Base-by-base conservation (phyloP, 2,888 invertebrate species). In the Amaurobius ferox region DNA sequence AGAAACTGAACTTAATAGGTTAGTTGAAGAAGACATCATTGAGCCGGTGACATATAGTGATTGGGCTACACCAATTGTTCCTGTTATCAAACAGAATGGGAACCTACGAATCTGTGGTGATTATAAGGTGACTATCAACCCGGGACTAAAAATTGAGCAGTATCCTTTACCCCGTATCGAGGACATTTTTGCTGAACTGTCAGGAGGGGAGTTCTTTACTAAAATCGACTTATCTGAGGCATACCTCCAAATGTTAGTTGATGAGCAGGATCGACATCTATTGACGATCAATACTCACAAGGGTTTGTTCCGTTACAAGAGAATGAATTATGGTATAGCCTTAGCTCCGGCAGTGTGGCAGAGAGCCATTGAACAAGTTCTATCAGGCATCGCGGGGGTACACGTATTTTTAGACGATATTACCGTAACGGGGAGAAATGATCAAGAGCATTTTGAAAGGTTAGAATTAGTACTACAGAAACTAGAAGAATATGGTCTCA, bases 331-430 rank as follows among this genome's bases (percentile, higher is more conserved):
- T 88, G 91, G 91, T 0, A 90, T 91, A 64, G 90, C 90, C 32
- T 90, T 90, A n/a, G 90, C 91, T n/a, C 90, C 90, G 9, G 90
- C 90, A 6, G 91, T 91, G 62, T 91, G 89, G 88, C 90, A 74
- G 64, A 35, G 64, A 61, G 61, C 61, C 32, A 73, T 73, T 61
- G 72, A 73, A 73, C 35, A 61, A 35, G 72, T 73, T 30, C 32
- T 73, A 61, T 30, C 61, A 73, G 55, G 61, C 26, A 61, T 62
- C 19, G 30, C 32, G 7, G 72, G 72, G 13, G 61, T 61, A 35
- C 62, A 73, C 32, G 61, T 73, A 26, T 61, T 61, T 35, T 32
- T 61, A 35, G 72, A 73, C 26, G 72, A 73, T 61, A 61, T 61
- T 32, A 71, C 28, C 44, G 61, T 35, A n/a, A n/a, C n/a, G n/a